A percentile compares a stretch with the other conserved stretches of the same genome.
Conservation (phyloP, 2,888 invertebrate species). For the Sericinus montela region DNA sequence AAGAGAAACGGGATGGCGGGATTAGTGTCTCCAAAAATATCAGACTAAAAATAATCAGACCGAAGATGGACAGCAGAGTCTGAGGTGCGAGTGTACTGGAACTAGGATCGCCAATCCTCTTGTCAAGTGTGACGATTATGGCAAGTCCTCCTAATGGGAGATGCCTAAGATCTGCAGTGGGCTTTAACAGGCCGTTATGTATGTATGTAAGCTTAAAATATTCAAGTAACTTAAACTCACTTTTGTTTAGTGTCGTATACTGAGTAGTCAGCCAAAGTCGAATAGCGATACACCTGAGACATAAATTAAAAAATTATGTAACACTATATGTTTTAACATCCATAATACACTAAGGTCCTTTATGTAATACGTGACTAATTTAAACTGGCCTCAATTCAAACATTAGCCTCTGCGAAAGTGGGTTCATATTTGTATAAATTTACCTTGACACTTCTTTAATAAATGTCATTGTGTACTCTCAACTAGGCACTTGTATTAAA, state of each 20-base stretch:
- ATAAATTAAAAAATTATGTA: slow-evolving; percentile 30
- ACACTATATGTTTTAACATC: slow-evolving; percentile 4
- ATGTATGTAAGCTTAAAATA: no score
- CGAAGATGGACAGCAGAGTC: no score
- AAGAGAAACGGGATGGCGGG: no score
- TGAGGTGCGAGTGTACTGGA: no score
- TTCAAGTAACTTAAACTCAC: slow-evolving; percentile 48
- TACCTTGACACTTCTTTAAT: slow-evolving; percentile 11
- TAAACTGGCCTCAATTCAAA: slow-evolving; percentile 6
- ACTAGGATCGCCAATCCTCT: no score
- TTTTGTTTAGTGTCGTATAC: slow-evolving; percentile 78
- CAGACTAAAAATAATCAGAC: no score
- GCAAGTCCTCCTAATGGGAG: no score
- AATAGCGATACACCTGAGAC: slow-evolving; percentile 84
- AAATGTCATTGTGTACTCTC: slow-evolving; percentile 4
- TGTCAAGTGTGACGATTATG: no score
- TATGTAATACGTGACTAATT: slow-evolving; percentile 15
- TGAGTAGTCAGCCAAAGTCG: slow-evolving; percentile 80
- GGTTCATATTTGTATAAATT: slow-evolving; percentile 1
- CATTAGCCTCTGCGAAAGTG: slow-evolving; percentile 11
- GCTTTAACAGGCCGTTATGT: no score
- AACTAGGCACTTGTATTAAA: no score
- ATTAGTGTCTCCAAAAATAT: no score
- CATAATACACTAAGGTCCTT: slow-evolving; percentile 11
- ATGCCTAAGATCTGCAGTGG: no score